Evolutionary conservation across 2,113 vertebrate species (phyloP), one percentile per base, ranked within the genome.

Genomic region (Chloropsis cyanopogon): DNA sequence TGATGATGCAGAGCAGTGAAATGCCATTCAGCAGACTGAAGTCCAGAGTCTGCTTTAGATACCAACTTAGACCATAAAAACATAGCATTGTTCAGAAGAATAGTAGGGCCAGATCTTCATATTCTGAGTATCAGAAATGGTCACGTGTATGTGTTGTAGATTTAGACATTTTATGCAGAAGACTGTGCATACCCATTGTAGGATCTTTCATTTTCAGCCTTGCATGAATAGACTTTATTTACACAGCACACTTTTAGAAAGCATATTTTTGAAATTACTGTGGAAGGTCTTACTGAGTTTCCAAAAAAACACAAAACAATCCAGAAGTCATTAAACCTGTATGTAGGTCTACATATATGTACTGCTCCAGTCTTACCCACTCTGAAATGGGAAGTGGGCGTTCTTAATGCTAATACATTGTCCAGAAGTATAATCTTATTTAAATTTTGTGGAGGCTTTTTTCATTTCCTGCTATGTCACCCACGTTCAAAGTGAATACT

Each of bases 11-110:
- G 66, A 75, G 42, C 6, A 0, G 33, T 78, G 60, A 61, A 61
- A 31, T 70, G 24, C 26, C 44, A 10, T 64, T 90, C 39, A 52
- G 29, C 33, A 5, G 18, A 44, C 52, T 91, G 39, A 71, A 82
- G 63, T 76, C 28, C 37, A 39, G 65, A 78, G 44, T 79, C 35
- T 79, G 14, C n/a, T 72, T 75, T n/a, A 65, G 63, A 25, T 83
- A 77, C 46, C 26, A 79, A 3, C 26, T 68, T 64, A 24, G 24
- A 41, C 37, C 22, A 14, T 52, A 29, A 56, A 76, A 92, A 56
- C 1, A 0, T 22, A 47, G 14, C 8, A 26, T 22, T 7, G 17
- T 8, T 24, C 20, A n/a, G n/a, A n/a, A n/a, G n/a, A n/a, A 1
- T 19, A 60, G 25, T 3, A 77, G 33, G 42, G 46, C 24, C 20